Percentiles rank a stretch among this genome's conserved stretches.
These are phyloP conservation scores for Arbacia lixula DNA, from an alignment of 53 echinoderm and acorn worm genomes.

Conservation along the genomic window DNA sequence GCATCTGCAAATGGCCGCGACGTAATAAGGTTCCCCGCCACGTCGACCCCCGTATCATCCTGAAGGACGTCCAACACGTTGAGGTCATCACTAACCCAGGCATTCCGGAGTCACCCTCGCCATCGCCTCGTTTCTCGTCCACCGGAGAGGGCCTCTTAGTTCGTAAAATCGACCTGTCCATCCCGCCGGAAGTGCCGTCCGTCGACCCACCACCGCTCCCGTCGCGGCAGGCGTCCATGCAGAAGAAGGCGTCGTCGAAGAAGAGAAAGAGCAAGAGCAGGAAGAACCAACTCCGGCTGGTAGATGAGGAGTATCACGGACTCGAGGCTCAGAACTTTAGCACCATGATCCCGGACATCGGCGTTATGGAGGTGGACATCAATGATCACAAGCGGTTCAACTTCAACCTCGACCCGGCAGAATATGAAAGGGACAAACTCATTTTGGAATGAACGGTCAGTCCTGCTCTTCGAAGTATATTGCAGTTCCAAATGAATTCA, in stretches of 20 bases:
- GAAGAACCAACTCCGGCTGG: constrained; percentile 27
- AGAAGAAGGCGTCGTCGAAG: constrained; percentile 12
- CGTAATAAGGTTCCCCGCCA: constrained; percentile 43
- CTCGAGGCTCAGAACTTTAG: constrained; percentile 33
- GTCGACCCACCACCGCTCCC: constrained; percentile 17
- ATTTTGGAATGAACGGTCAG: constrained; percentile 22
- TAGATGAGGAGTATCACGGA: constrained; percentile 12
- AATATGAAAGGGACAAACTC: constrained; percentile 18
- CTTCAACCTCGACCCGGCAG: constrained; percentile 32
- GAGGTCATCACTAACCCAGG: constrained; percentile 80
- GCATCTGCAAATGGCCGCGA: constrained; percentile 45
- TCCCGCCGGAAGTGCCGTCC: constrained; percentile 8
- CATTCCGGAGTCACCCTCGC: constrained; percentile 21
- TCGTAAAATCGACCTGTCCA: constrained; percentile 38
- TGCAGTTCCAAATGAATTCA: too few relatives aligned
- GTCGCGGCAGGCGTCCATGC: constrained; percentile 27
- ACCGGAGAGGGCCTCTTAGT: constrained; percentile 19
- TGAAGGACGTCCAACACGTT: constrained; percentile 68
- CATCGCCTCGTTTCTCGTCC: constrained; percentile 6
- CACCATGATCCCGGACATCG: constrained; percentile 43
- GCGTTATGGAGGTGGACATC: constrained; percentile 25
- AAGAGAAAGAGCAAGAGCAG: constrained; percentile 18
- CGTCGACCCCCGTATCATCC: constrained; percentile 69
- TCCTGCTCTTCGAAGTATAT: too few relatives aligned
- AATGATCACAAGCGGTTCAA: constrained; percentile 19